Evolutionary conservation across 2,797 vertebrate species (phyloP).

Genomic region (Mus minutoides): DNA sequence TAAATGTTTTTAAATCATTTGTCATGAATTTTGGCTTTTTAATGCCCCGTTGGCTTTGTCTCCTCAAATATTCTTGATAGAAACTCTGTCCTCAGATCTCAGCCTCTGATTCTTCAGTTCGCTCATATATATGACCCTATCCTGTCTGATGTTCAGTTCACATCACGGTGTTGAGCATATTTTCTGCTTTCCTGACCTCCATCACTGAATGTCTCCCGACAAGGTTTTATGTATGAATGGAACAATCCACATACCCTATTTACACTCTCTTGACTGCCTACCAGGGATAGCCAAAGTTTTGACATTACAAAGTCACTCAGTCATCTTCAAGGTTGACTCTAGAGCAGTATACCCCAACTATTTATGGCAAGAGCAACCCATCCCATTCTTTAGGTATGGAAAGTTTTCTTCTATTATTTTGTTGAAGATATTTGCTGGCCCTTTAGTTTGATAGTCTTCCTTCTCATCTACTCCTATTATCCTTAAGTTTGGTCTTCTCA

Average conservation of each 20-base stretch:
- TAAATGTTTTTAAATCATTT: constrained; percentile 1
- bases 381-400: no score
- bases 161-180: not conserved
- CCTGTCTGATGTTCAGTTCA: not conserved
- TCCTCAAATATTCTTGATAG: constrained; percentile 15
- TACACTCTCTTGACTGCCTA: not conserved
- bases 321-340: not conserved
- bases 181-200: not conserved
- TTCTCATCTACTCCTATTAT: no score
- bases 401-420: no score
- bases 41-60: not conserved
- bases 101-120: not conserved
- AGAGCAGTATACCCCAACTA: no score
- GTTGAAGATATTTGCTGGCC: no score
- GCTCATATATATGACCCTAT: not conserved
- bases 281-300: not conserved
- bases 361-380: no score
- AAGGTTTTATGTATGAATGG: not conserved
- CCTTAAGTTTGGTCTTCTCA: no score
- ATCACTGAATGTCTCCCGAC: not conserved
- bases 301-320: not conserved
- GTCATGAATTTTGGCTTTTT: not conserved
- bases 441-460: no score
- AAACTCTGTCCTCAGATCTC: constrained; percentile 8
- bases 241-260: not conserved